These are phyloP conservation scores for Capreolus pygargus DNA, from an alignment of 2,113 vertebrate genomes.

Conservation along the genomic window DNA sequence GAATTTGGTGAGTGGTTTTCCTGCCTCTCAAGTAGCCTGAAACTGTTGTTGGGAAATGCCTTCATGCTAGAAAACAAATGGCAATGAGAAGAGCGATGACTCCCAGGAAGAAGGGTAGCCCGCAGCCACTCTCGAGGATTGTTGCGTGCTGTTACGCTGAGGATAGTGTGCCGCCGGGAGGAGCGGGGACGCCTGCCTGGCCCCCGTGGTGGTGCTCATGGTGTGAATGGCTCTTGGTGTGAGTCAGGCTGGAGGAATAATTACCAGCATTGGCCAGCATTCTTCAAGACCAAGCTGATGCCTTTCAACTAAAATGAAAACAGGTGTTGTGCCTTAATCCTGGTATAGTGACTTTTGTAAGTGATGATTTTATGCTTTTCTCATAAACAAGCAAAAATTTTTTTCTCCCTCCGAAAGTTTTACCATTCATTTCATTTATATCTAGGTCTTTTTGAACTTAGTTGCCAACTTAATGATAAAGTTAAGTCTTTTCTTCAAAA, in stretches of 20 bases:
- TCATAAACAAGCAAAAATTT: neutral
- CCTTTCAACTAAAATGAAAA: neutral
- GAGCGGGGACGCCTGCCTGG: neutral
- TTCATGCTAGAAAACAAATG: neutral
- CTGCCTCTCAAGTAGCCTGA: neutral
- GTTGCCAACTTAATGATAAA: neutral
- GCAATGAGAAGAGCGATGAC: neutral
- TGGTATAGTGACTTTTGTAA: neutral
- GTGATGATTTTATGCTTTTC: neutral
- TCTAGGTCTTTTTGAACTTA: neutral
- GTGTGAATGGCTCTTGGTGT: neutral
- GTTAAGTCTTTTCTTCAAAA: neutral
- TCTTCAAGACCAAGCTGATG: neutral
- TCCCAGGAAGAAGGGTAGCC: neutral
- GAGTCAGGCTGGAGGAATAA: neutral
- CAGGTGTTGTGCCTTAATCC: neutral
- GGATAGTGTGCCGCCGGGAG: neutral
- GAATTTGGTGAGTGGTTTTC: constrained; percentile 88
- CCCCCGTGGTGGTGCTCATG: neutral
- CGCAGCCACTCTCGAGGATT: neutral
- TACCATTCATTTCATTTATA: neutral
- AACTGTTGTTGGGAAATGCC: neutral
- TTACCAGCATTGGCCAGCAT: neutral
- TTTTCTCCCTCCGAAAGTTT: neutral
- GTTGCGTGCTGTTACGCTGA: neutral